phyloP scores from a whole-genome alignment of 1,140 invertebrate species.

The Diprion similis region DNA sequence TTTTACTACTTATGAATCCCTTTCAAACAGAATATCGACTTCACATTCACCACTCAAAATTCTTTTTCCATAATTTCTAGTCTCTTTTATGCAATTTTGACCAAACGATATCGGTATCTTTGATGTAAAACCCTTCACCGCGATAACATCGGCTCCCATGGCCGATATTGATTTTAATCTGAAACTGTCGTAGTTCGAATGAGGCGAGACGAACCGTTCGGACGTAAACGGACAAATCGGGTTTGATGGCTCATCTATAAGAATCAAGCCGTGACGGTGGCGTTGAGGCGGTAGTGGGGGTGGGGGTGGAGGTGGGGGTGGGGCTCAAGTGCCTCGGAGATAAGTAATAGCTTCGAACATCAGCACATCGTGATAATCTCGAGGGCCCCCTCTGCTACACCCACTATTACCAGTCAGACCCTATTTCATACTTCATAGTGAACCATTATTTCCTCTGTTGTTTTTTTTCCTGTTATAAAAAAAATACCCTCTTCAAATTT shows the following conservation, averaged over 20 bases:
- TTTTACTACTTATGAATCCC: too few species aligned
- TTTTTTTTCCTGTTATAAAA: background rate
- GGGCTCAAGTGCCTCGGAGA: background rate
- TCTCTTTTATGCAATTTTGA: too few species aligned
- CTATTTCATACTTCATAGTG: background rate
- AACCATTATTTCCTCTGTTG: background rate
- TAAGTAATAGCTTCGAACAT: conserved; percentile 2
- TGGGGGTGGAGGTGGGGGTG: background rate
- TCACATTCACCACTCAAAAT: too few species aligned
- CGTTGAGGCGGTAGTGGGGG: background rate
- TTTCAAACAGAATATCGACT: too few species aligned
- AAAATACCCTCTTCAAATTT: too few species aligned
- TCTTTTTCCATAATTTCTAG: too few species aligned
- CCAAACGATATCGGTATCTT: too few species aligned
- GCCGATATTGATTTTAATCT: too few species aligned
- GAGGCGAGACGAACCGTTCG: too few species aligned
- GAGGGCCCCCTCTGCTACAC: background rate
- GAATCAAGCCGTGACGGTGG: conserved; percentile 3
- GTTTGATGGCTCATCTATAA: background rate
- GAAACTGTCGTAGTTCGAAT: too few species aligned
- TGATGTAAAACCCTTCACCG: too few species aligned
- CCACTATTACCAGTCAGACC: background rate
- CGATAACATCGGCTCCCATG: too few species aligned
- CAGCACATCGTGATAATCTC: background rate
- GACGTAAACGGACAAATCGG: background rate